Evolutionary conservation across 2,888 invertebrate genomes (phyloP), one percentile per base, ranked within the genome.

Genomic region (Argyresthia goedartella): DNA sequence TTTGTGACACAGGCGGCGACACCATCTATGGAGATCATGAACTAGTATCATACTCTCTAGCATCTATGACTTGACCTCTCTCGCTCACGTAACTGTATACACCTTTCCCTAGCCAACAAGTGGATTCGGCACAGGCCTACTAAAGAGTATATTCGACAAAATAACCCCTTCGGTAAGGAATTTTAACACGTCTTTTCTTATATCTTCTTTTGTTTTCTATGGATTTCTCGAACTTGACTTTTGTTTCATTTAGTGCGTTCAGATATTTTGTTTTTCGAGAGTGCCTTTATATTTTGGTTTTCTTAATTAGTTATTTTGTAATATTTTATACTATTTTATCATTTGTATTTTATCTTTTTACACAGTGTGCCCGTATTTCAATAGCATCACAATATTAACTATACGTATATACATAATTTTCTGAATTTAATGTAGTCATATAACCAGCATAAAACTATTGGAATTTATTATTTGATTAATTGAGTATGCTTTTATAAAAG

Each of bases 121-220:
- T 74, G 87, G 87, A 87, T 87, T 87, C 84, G 87, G 87, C 84
- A 87, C 87, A 82, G 87, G 87, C 74, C 87, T 87, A 64, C 87
- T 87, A 86, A 87, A 87, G 87, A 87, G 87, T 86, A 87, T 87
- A 84, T 87, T 87, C 87, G 87, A 87, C 87, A 87, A 87, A 87
- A 87, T 87, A 85, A 87, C 87, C 78, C 87, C 87, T 85, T 87
- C 87, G 87, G 87, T 87, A 87, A 87, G 87, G 85, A 85, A 84
- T 86, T 85, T 85, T 84, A 79, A 85, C 81, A 85, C 85, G 81
- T 81, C 76, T 81, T 82, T 81, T 76, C 64, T 64, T 60, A 35
- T 49, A 45, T 45, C 36, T 49, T 49, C 15, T 54, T 51, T 52
- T 60, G 14, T 48, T 48, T 48, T 0, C 8, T 52, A 52, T 52